Percentiles rank a stretch among this genome's conserved stretches.
phyloP scores from a whole-genome alignment of 2,797 vertebrate species.

The Manis crassicaudata region DNA sequence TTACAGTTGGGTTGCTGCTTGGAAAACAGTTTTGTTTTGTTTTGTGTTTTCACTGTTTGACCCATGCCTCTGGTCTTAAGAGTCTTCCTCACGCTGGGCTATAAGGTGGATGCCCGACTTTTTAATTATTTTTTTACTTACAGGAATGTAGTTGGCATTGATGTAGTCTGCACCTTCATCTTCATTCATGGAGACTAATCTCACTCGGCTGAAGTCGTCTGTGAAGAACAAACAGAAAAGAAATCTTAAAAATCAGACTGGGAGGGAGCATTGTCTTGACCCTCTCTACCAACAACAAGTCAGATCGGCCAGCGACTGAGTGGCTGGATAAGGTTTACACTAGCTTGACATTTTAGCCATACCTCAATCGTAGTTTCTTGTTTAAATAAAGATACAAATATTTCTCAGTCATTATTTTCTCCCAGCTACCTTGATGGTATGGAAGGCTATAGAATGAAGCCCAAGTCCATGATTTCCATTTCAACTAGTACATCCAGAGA shows the following conservation, averaged over 20 bases:
- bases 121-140: constrained; percentile 83
- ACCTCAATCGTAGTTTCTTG: neutral
- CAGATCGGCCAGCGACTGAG: neutral
- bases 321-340: neutral
- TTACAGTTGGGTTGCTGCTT: neutral
- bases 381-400: neutral
- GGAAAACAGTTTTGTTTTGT: neutral
- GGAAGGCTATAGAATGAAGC: neutral
- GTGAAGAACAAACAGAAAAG: constrained; percentile 19
- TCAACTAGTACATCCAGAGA: neutral
- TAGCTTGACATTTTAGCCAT: neutral
- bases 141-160: constrained; percentile 98
- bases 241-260: neutral
- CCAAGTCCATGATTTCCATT: neutral
- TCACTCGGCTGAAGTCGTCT: constrained; percentile 98
- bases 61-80: fast-evolving
- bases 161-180: constrained; percentile 97
- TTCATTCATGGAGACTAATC: constrained; percentile 93
- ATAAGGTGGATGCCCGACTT: neutral
- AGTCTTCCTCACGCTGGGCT: neutral
- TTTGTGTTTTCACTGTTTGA: too few relatives aligned
- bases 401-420: neutral
- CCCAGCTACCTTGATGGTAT: too few relatives aligned
- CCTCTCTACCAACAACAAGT: neutral
- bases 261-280: neutral